Evolutionary conservation across 2,888 invertebrate species (phyloP).

Genomic region (Drosophila atripex): DNA sequence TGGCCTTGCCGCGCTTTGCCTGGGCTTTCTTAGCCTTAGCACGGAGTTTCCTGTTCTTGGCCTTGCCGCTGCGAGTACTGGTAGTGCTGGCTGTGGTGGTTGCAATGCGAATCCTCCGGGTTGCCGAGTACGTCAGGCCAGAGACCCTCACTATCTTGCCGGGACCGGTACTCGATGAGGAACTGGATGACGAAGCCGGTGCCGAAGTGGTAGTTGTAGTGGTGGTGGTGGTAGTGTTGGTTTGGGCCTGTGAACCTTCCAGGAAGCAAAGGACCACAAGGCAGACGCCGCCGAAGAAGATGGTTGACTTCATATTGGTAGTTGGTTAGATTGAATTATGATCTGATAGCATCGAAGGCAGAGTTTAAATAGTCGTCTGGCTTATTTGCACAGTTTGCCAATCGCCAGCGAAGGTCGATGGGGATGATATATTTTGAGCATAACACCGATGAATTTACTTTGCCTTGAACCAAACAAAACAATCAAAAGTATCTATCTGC

Average conservation of each 20-base stretch:
- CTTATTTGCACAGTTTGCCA: conserved; percentile 51
- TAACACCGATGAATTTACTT: conserved; percentile 13
- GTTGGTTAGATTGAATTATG: conserved; percentile 31
- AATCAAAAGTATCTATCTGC: conserved; percentile 15
- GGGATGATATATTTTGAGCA: conserved; percentile 9
- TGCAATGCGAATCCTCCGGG: conserved; percentile 30
- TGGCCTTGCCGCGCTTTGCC: background rate
- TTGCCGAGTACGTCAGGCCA: conserved; percentile 27
- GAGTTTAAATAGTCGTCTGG: conserved; percentile 35
- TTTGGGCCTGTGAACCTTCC: conserved; percentile 16
- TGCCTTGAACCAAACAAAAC: conserved; percentile 38
- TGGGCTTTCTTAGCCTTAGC: conserved; percentile 9
- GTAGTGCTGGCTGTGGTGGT: conserved; percentile 20
- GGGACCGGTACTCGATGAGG: background rate
- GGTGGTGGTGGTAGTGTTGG: background rate
- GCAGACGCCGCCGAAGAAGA: conserved; percentile 6
- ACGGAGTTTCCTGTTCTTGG: conserved; percentile 18
- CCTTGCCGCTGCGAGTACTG: conserved; percentile 13
- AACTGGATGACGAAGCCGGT: background rate
- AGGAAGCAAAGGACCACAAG: conserved; percentile 25
- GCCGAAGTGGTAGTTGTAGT: too few species aligned
- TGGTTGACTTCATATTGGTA: conserved; percentile 34
- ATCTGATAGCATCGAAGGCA: conserved; percentile 2
- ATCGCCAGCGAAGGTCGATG: conserved; percentile 30
- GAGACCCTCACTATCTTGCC: conserved; percentile 22